phyloP scores from a whole-genome alignment of 2,797 vertebrate species.

The Periophthalmus magnuspinnatus region DNA sequence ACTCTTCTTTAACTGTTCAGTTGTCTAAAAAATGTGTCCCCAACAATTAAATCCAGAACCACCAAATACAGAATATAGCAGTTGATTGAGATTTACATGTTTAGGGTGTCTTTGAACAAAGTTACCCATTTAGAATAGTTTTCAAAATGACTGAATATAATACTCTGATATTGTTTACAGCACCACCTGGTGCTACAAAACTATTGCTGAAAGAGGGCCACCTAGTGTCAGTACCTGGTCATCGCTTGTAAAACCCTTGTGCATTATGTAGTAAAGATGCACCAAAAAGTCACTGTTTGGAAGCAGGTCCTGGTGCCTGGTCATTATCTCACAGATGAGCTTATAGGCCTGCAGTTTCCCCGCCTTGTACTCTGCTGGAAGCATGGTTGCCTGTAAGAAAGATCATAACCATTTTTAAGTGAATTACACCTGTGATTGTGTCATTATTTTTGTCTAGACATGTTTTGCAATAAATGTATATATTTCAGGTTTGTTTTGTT shows the following conservation, averaged over 20 bases:
- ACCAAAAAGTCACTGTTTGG: slow-evolving; percentile 94
- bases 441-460: not conserved
- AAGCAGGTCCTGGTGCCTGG: slow-evolving; percentile 92
- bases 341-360: slow-evolving; percentile 94
- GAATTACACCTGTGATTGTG: not conserved
- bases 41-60: no score
- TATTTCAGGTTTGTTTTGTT: not conserved
- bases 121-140: not conserved
- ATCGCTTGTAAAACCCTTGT: slow-evolving; percentile 87
- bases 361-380: slow-evolving; percentile 90
- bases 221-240: slow-evolving; percentile 86
- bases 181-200: slow-evolving; percentile 58
- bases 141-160: not conserved
- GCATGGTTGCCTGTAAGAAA: slow-evolving; percentile 83
- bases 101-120: not conserved
- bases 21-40: not conserved
- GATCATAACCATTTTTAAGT: not conserved
- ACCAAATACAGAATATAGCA: not conserved
- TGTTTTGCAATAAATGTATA: not conserved
- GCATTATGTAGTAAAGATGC: slow-evolving; percentile 95
- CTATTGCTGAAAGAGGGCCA: slow-evolving; percentile 13
- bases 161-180: slow-evolving; percentile 25
- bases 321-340: slow-evolving; percentile 98
- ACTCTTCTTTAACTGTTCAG: slow-evolving; percentile 23
- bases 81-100: not conserved